Conservation (phyloP, 2,113 vertebrate genomes). For the Chlamydotis undulata region DNA sequence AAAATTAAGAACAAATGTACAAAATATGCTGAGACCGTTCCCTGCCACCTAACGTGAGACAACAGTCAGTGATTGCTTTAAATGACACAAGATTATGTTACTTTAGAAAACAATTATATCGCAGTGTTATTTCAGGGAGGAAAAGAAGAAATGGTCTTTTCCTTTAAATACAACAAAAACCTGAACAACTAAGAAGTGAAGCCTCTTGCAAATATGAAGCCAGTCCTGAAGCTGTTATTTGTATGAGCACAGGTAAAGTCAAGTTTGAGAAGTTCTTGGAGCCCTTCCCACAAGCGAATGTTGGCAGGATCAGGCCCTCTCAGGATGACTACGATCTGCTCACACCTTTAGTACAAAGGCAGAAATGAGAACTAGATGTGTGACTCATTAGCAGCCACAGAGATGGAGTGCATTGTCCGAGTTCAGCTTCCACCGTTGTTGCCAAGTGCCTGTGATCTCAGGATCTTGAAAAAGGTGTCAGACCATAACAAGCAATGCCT, state of each 20-base stretch:
- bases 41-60: not conserved
- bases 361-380: constrained; percentile 8
- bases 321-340: constrained; percentile 27
- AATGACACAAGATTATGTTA: not conserved
- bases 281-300: not conserved
- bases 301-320: not conserved
- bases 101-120: not conserved
- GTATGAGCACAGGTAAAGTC: not conserved
- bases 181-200: not conserved
- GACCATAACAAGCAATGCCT: constrained; percentile 17
- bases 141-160: not conserved
- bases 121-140: not conserved
- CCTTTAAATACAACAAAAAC: not conserved
- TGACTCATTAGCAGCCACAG: constrained; percentile 54
- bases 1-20: not conserved
- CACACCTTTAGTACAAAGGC: constrained; percentile 43
- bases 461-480: constrained; percentile 48
- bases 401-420: not conserved
- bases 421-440: not conserved
- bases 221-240: not conserved
- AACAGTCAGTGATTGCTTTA: not conserved
- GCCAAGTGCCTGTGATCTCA: constrained; percentile 39
- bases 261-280: not conserved
- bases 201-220: not conserved
- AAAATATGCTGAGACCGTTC: not conserved